phyloP scores from a whole-genome alignment of 2,888 invertebrate genomes.

The Lycophotia porphyrea region DNA sequence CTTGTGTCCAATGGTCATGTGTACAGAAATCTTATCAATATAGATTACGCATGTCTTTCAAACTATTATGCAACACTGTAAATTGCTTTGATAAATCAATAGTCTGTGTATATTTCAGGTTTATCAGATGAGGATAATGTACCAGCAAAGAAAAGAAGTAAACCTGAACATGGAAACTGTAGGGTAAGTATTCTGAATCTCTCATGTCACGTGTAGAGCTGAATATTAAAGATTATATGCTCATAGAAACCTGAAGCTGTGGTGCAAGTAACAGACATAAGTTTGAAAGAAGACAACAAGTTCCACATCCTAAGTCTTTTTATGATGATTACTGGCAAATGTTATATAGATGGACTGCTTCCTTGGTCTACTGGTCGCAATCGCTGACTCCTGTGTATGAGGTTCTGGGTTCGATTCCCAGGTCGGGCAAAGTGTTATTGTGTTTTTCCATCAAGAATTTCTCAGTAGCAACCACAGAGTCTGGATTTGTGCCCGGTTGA shows the following conservation, averaged over 20 bases:
- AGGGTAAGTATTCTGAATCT: conserved; percentile 85
- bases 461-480: too few species aligned
- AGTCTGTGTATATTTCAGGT: conserved; percentile 72
- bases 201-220: not conserved
- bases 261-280: not conserved
- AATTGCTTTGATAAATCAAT: not conserved
- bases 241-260: not conserved
- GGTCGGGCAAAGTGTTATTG: too few species aligned
- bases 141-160: conserved; percentile 90
- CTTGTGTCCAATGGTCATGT: not conserved
- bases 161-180: conserved; percentile 89
- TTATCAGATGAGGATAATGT: conserved; percentile 90
- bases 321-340: not conserved
- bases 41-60: not conserved
- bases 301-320: not conserved
- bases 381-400: too few species aligned
- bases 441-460: too few species aligned
- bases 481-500: too few species aligned
- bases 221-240: not conserved
- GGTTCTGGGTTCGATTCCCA: too few species aligned
- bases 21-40: not conserved
- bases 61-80: not conserved
- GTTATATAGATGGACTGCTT: too few species aligned
- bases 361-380: too few species aligned
- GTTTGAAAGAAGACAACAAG: not conserved